Percentiles rank a stretch among this genome's conserved stretches.
phyloP scores from a whole-genome alignment of 2,113 vertebrate species.

The Periophthalmus modestus region DNA sequence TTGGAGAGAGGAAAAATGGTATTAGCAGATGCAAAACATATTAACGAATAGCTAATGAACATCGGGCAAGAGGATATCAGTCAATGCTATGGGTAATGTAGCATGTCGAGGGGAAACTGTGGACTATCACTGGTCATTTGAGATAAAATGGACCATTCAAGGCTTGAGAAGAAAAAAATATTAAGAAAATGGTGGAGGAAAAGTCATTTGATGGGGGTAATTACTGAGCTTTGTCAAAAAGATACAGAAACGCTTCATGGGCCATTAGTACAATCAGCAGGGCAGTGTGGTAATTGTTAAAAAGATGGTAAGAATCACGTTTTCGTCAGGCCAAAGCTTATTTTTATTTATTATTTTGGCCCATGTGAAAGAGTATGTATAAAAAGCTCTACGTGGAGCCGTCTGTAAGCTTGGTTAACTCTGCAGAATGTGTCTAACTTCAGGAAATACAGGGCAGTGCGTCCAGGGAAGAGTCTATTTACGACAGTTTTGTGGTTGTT shows the following conservation, averaged over 20 bases:
- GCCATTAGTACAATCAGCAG: not conserved
- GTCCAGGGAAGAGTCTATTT: not conserved
- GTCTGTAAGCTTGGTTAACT: not conserved
- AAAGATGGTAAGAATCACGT: not conserved
- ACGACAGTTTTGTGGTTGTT: not conserved
- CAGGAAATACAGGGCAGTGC: not conserved
- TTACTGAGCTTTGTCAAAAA: constrained; percentile 3
- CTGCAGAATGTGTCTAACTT: not conserved
- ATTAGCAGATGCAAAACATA: constrained; percentile 58
- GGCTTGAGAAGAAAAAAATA: not conserved
- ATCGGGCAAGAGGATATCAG: constrained; percentile 37
- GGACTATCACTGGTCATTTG: constrained; percentile 9
- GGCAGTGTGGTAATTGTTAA: constrained; percentile 2
- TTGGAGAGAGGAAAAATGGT: constrained; percentile 45
- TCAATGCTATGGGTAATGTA: constrained; percentile 50
- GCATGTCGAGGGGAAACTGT: constrained; percentile 15
- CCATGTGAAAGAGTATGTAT: not conserved
- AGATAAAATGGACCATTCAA: not conserved
- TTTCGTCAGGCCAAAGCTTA: not conserved
- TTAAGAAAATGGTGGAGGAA: not conserved
- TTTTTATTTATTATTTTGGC: not conserved
- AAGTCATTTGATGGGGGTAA: not conserved
- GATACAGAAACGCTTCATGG: constrained; percentile 11
- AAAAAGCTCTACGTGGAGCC: not conserved
- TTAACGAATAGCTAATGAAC: constrained; percentile 58